These are phyloP conservation scores for Eulemur rufifrons DNA, from an alignment of 2,113 vertebrate species.

Conservation along the genomic window DNA sequence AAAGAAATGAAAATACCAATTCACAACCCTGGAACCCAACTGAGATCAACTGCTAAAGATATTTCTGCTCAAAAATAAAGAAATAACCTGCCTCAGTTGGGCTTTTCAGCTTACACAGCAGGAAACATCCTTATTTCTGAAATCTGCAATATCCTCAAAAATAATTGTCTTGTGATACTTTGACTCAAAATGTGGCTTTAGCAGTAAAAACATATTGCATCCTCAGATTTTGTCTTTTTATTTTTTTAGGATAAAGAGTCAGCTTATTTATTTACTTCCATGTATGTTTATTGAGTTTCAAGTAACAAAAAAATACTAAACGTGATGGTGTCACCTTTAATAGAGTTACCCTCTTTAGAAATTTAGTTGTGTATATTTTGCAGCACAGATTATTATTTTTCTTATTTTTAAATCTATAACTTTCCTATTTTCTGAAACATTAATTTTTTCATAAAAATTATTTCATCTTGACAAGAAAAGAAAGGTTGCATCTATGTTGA, in stretches of 20 bases:
- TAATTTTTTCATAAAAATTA: neutral
- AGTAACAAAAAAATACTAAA: neutral
- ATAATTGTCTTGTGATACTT: neutral
- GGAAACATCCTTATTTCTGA: constrained; percentile 4
- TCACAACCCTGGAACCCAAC: constrained; percentile 12
- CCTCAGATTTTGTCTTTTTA: neutral
- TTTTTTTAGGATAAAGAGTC: neutral
- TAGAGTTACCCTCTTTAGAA: neutral
- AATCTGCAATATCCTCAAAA: neutral
- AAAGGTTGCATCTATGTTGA: neutral
- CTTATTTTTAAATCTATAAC: neutral
- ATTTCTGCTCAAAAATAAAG: constrained; percentile 50
- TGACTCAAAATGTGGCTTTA: neutral
- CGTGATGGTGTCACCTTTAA: neutral
- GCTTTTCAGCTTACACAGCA: constrained; percentile 19
- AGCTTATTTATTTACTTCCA: neutral
- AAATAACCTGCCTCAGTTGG: constrained; percentile 32
- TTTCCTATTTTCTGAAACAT: neutral
- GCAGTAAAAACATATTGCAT: neutral
- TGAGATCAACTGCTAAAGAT: constrained; percentile 18
- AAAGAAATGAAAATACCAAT: constrained; percentile 53
- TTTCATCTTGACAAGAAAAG: neutral
- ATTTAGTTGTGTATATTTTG: neutral
- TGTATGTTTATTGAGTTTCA: neutral
- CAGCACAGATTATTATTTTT: neutral